Base-by-base conservation (phyloP, 1,140 invertebrate genomes). In the Lepidurus packardi region DNA sequence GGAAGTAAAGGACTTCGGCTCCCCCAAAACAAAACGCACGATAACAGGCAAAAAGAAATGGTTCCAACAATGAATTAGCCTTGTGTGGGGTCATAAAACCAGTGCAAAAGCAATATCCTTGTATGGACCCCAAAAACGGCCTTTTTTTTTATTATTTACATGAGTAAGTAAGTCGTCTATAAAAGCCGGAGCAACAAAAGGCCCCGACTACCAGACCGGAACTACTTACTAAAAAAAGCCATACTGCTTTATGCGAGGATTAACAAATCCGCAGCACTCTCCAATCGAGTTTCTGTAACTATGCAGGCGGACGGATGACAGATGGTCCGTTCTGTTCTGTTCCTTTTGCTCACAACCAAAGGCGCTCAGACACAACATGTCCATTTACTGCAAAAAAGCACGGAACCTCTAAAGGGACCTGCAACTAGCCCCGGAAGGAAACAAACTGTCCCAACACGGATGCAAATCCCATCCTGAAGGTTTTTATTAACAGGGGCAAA, bases 391-490 rank as follows among this genome's bases (percentile, higher is more conserved):
- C 13, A 21, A 21, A 65, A 65, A 7, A 47, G 45, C 45, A 47
- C 45, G 45, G 21, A 65, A 13, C 6, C 53, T 1, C 13, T 3
- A n/a, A 13, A 65, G 53, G 53, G n/a, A 65, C 53, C 21, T 65
- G 53, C 21, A 16, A 47, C 16, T 65, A 21, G 16, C 21, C 53
- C 53, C 53, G 53, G 53, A 65, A 65, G 53, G 53, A 65, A 65
- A 65, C 13, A 65, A 65, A 13, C 16, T 7, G 13, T 21, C 53
- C 53, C 53, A 65, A 16, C 21, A n/a, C 53, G 53, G 53, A 65
- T 65, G 13, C 53, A 65, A 65, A 65, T 65, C n/a, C 16, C 53
- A 65, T 65, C 53, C 53, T 65, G 53, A 21, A 65, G 53, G n/a
- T 65, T 65, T 65, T 65, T 65, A 9, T 65, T 21, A 65, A 65